Evolutionary conservation across 2,113 vertebrate species (phyloP).

Genomic region (Malurus cyaneus): DNA sequence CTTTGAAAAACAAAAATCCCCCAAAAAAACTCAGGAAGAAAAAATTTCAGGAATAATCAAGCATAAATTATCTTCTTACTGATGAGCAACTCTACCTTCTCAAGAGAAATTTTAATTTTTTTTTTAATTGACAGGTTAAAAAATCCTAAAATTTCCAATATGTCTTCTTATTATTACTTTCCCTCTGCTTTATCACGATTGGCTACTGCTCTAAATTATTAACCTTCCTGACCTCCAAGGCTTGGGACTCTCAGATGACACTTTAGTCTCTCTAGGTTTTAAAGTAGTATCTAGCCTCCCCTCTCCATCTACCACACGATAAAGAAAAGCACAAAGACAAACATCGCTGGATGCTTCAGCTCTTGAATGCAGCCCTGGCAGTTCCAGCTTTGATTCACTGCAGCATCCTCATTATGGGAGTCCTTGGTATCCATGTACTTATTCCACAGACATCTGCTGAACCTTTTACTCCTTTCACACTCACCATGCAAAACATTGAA

Average conservation of each 20-base stretch:
- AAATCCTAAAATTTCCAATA: not conserved
- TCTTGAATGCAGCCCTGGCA: not conserved
- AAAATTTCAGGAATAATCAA: not conserved
- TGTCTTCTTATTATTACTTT: not conserved
- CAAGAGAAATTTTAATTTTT: not conserved
- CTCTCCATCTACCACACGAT: not conserved
- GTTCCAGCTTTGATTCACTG: not conserved
- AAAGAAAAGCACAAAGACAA: not conserved
- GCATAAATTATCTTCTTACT: conserved; percentile 1
- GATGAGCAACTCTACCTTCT: not conserved
- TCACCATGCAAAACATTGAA: not conserved
- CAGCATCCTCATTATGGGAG: not conserved
- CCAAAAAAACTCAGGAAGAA: not conserved
- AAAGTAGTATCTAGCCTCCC: not conserved
- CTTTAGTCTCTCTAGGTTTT: not conserved
- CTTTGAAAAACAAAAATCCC: not conserved
- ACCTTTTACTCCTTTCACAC: not conserved
- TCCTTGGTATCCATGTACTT: not conserved
- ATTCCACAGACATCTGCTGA: not conserved
- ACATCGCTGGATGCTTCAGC: not conserved
- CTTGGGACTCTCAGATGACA: not conserved
- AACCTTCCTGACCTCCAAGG: not conserved
- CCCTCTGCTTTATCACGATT: not conserved
- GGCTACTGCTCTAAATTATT: not conserved
- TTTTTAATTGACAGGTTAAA: not conserved